These are phyloP conservation scores for Ptychobarbus kaznakovi DNA, from an alignment of 2,797 vertebrate species.

Conservation along the genomic window DNA sequence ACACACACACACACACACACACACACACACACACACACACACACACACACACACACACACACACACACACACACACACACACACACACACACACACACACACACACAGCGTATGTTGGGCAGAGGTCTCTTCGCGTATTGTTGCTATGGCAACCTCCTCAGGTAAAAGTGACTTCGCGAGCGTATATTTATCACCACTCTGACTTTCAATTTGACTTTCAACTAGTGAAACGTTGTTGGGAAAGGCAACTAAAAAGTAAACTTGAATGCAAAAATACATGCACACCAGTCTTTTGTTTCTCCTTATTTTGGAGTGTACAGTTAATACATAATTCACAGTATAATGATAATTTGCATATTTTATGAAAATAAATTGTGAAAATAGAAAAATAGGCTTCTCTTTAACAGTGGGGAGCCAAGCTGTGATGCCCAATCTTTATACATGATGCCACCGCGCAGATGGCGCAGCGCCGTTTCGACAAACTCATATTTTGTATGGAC, in stretches of 20 bases:
- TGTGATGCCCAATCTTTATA: neutral
- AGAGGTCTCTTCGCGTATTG: too few relatives aligned
- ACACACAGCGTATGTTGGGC: neutral
- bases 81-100: too few relatives aligned
- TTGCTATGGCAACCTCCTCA: conserved; percentile 30
- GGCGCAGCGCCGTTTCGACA: conserved; percentile 19
- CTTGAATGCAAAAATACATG: neutral
- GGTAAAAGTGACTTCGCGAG: neutral
- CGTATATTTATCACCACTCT: neutral
- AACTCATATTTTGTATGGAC: conserved; percentile 15
- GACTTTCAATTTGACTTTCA: neutral
- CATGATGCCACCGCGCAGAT: conserved; percentile 17
- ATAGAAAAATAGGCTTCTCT: neutral
- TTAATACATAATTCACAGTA: neutral
- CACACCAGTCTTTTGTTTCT: neutral
- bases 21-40: too few relatives aligned
- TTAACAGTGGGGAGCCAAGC: neutral
- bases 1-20: too few relatives aligned
- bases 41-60: too few relatives aligned
- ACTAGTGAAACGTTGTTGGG: neutral
- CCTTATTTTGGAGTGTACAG: neutral
- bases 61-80: too few relatives aligned
- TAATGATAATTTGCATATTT: neutral
- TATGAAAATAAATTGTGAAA: neutral
- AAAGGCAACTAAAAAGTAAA: neutral